A percentile compares a stretch with the other conserved stretches of the same genome.
These are phyloP conservation scores for Sclerodermus sp. DNA, from an alignment of 2,888 invertebrate species.

Conservation along the genomic window DNA sequence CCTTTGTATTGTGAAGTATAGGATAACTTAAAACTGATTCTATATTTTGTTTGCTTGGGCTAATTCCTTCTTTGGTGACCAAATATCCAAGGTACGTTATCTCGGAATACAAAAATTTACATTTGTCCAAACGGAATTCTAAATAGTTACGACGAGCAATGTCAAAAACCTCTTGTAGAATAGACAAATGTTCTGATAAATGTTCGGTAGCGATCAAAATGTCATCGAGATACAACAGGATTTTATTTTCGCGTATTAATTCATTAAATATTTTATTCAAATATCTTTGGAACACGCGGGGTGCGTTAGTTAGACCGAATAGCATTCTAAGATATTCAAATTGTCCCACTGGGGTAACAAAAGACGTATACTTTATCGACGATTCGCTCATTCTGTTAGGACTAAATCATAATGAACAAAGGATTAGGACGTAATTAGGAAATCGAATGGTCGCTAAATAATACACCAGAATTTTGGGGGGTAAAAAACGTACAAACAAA, in stretches of 20 bases:
- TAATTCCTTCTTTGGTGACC: slow-evolving; percentile 9
- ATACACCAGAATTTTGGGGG: no score
- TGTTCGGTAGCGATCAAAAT: slow-evolving; percentile 14
- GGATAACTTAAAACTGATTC: slow-evolving; percentile 10
- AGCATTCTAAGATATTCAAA: slow-evolving; percentile 38
- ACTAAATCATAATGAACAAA: no score
- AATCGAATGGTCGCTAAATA: no score
- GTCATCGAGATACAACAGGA: slow-evolving; percentile 17
- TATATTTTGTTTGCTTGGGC: slow-evolving; percentile 10
- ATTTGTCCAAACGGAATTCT: slow-evolving; percentile 12
- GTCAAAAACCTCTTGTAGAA: slow-evolving; percentile 16
- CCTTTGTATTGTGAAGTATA: slow-evolving; percentile 12
- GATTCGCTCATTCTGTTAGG: no score
- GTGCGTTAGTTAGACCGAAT: slow-evolving; percentile 33
- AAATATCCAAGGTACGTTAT: slow-evolving; percentile 11
- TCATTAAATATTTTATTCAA: slow-evolving; percentile 13
- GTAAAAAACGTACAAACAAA: no score
- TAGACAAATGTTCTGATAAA: slow-evolving; percentile 14
- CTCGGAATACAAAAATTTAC: slow-evolving; percentile 4
- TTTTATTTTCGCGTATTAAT: slow-evolving; percentile 5
- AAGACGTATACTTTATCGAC: slow-evolving; percentile 37
- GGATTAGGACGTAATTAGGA: no score
- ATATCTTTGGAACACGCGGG: slow-evolving; percentile 15
- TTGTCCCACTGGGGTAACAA: slow-evolving; percentile 36
- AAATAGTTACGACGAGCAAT: slow-evolving; percentile 6